These are phyloP conservation scores for Tridacna crocea DNA, from an alignment of 2,888 invertebrate genomes.

Conservation along the genomic window DNA sequence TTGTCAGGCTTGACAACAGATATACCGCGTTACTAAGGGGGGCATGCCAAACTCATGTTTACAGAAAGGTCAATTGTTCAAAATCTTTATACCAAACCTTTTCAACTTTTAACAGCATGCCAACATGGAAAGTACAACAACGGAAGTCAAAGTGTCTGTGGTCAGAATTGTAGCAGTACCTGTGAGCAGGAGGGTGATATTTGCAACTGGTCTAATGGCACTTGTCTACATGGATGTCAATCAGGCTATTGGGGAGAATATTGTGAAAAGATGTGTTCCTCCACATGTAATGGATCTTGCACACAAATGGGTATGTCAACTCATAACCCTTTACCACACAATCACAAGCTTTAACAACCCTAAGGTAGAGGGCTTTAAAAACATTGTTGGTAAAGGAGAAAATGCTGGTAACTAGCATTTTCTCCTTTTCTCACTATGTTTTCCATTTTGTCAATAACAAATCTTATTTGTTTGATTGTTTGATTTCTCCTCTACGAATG, in stretches of 20 bases:
- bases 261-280: slow-evolving; percentile 22
- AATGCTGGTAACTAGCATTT: background rate
- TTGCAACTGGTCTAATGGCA: slow-evolving; percentile 37
- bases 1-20: too few relatives aligned
- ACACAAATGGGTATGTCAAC: background rate
- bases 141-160: slow-evolving; percentile 8
- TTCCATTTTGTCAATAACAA: background rate
- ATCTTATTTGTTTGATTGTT: too few relatives aligned
- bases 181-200: slow-evolving; percentile 33
- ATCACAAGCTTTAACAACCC: background rate
- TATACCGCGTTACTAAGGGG: too few relatives aligned
- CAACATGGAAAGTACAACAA: slow-evolving; percentile 29
- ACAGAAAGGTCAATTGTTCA: too few relatives aligned
- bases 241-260: slow-evolving; percentile 27
- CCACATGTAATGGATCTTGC: slow-evolving; percentile 17
- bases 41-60: too few relatives aligned
- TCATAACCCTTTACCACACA: background rate
- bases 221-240: slow-evolving; percentile 34
- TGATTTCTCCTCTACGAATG: too few relatives aligned
- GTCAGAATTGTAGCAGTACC: slow-evolving; percentile 26
- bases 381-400: background rate
- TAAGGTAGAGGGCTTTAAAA: background rate
- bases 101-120: slow-evolving; percentile 44
- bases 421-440: background rate
- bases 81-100: too few relatives aligned